phyloP scores from a whole-genome alignment of 2,888 invertebrate species.

The Aphelenchoides bicaudatus region DNA sequence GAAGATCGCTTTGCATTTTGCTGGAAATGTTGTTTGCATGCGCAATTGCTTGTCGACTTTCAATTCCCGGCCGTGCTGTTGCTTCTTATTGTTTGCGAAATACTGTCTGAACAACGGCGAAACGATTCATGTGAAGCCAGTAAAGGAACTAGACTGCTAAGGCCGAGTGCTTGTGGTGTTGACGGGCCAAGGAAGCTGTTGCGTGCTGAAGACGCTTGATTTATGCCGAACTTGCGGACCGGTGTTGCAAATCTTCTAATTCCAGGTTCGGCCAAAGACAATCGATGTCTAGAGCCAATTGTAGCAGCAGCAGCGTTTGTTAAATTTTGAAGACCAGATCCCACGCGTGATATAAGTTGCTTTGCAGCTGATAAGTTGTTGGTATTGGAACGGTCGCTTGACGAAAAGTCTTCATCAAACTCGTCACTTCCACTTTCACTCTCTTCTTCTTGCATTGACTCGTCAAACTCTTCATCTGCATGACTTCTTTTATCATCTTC shows the following conservation, averaged over 20 bases:
- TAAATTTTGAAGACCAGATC: conserved; percentile 3
- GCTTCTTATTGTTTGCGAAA: conserved; percentile 14
- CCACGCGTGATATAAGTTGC: conserved; percentile 8
- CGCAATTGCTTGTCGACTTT: too few species aligned
- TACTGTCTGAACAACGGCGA: conserved; percentile 13
- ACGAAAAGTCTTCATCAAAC: conserved; percentile 11
- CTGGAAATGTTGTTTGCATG: too few species aligned
- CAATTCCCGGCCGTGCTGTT: conserved; percentile 10
- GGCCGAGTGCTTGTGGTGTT: conserved; percentile 22
- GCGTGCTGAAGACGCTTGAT: neutral
- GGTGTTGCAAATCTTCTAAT: neutral
- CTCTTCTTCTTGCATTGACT: conserved; percentile 26
- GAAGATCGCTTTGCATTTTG: too few species aligned
- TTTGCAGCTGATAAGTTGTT: too few species aligned
- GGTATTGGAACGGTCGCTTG: neutral
- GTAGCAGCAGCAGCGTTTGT: neutral
- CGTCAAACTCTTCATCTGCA: conserved; percentile 29
- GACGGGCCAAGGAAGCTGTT: neutral
- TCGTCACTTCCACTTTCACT: conserved; percentile 34
- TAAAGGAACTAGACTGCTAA: conserved; percentile 27
- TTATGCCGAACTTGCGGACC: conserved; percentile 7
- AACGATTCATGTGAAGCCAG: conserved; percentile 20
- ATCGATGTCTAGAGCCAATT: conserved; percentile 10
- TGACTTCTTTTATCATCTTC: too few species aligned
- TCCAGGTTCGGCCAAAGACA: conserved; percentile 13